Percentiles rank a stretch among this genome's conserved stretches.
These are phyloP conservation scores for Odontomyia ornata DNA, from an alignment of 2,888 invertebrate genomes.

Conservation along the genomic window DNA sequence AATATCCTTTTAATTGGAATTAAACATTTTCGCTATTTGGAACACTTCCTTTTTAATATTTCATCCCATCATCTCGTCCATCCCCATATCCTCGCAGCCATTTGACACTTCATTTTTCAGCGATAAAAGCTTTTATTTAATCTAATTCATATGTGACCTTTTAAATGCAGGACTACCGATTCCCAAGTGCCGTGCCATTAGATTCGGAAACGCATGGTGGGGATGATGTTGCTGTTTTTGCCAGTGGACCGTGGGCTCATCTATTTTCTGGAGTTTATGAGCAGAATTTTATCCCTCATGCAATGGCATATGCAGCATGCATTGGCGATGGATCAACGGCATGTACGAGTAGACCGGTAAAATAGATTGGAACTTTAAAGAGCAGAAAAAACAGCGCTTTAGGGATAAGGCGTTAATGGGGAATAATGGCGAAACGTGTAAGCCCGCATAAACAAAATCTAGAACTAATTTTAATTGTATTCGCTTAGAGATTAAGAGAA, in stretches of 20 bases:
- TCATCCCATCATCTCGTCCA: too few relatives aligned
- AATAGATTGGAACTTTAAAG: neutral
- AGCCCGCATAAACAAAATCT: neutral
- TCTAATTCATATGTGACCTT: neutral
- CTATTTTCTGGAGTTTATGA: slow-evolving; percentile 82
- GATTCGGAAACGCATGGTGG: slow-evolving; percentile 78
- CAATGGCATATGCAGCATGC: slow-evolving; percentile 78
- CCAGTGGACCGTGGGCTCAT: slow-evolving; percentile 79
- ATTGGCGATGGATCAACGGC: slow-evolving; percentile 70
- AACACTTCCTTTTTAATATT: too few relatives aligned
- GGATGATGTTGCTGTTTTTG: slow-evolving; percentile 82
- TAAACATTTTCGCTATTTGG: too few relatives aligned
- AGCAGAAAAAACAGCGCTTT: neutral
- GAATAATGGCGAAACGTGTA: neutral
- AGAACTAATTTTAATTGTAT: neutral
- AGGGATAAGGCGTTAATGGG: neutral
- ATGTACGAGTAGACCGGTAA: slow-evolving; percentile 57
- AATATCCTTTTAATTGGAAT: too few relatives aligned
- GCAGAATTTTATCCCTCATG: slow-evolving; percentile 79
- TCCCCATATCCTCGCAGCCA: neutral
- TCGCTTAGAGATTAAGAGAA: neutral
- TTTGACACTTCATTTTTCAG: neutral
- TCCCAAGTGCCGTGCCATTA: slow-evolving; percentile 72
- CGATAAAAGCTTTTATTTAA: neutral
- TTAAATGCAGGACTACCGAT: slow-evolving; percentile 62